These are phyloP conservation scores for Oedothorax gibbosus DNA, from an alignment of 1,140 invertebrate species.

Conservation along the genomic window DNA sequence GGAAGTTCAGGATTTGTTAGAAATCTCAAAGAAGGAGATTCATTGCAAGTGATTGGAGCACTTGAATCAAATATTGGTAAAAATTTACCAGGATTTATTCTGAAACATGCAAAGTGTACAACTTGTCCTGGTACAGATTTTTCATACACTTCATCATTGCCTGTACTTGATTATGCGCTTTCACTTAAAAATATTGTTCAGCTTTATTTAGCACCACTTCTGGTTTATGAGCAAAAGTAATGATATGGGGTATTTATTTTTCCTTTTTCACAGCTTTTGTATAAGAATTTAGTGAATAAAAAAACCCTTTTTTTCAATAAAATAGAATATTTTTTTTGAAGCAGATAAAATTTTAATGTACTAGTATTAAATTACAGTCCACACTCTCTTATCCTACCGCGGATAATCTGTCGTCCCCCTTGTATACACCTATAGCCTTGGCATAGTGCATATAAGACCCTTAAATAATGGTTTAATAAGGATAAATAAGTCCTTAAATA, in stretches of 20 bases:
- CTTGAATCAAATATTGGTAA: constrained; percentile 48
- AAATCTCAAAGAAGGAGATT: constrained; percentile 49
- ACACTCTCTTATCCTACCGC: no score
- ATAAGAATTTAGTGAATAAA: no score
- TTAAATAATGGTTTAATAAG: no score
- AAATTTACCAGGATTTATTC: background rate
- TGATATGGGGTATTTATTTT: background rate
- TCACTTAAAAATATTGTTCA: constrained; percentile 42
- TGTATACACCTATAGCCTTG: no score
- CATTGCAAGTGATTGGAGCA: constrained; percentile 19
- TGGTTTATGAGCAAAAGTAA: constrained; percentile 12
- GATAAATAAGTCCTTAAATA: no score
- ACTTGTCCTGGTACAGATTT: constrained; percentile 27
- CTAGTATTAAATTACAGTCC: no score
- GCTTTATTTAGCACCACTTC: constrained; percentile 41
- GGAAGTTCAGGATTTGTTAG: constrained; percentile 15
- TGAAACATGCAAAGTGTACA: constrained; percentile 24
- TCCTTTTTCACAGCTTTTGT: background rate
- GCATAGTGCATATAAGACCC: no score
- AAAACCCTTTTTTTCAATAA: no score
- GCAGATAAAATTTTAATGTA: no score
- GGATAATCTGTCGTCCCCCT: no score
- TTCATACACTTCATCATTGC: background rate
- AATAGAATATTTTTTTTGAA: no score
- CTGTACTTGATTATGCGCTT: background rate